Conservation (phyloP, 2,113 vertebrate species). For the Tychaedon coryphoeus region DNA sequence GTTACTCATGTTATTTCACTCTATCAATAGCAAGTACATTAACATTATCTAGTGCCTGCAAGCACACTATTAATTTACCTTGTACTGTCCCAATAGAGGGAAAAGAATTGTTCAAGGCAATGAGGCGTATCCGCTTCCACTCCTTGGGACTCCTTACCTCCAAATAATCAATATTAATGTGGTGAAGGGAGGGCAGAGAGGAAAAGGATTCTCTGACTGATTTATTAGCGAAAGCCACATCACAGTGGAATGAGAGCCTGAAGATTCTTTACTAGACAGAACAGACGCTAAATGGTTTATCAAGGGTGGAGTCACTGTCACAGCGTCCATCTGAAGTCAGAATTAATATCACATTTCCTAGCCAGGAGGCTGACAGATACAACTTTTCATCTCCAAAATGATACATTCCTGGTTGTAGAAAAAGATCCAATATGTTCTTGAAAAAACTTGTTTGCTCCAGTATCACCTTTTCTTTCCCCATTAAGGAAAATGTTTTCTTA, state of each 20-base stretch:
- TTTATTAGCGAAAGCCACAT: constrained; percentile 72
- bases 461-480: neutral
- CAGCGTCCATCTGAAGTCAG: neutral
- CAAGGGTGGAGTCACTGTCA: neutral
- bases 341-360: neutral
- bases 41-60: constrained; percentile 85
- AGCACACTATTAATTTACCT: constrained; percentile 88
- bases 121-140: constrained; percentile 81
- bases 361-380: neutral
- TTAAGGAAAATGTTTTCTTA: neutral
- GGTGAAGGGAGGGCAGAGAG: constrained; percentile 65
- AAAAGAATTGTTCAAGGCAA: constrained; percentile 83
- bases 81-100: constrained; percentile 81
- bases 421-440: neutral
- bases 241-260: constrained; percentile 45
- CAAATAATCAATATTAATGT: constrained; percentile 84
- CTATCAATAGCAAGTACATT: constrained; percentile 86
- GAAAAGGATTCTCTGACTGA: constrained; percentile 60
- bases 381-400: neutral
- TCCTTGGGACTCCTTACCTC: constrained; percentile 81
- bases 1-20: constrained; percentile 86
- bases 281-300: neutral
- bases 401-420: neutral
- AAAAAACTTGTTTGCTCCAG: neutral
- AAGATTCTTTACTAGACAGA: constrained; percentile 25